phyloP scores from a whole-genome alignment of 2,888 invertebrate genomes.

The Anthrax anthrax region DNA sequence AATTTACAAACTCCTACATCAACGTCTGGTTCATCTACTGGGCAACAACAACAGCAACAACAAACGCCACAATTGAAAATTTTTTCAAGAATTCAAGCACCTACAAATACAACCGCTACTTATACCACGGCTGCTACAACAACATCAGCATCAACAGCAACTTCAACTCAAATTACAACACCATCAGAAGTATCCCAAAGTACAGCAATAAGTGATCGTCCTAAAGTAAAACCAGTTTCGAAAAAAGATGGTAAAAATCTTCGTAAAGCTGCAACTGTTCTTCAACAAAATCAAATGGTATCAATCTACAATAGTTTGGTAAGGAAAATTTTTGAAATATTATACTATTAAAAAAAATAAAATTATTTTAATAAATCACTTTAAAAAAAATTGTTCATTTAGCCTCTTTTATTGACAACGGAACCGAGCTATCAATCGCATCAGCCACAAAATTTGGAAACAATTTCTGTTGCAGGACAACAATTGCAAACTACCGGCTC shows the following conservation, averaged over 20 bases:
- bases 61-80: background rate
- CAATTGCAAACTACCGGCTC: background rate
- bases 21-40: background rate
- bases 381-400: conserved; percentile 2
- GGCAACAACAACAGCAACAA: conserved; percentile 2
- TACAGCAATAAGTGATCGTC: conserved; percentile 69
- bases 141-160: conserved; percentile 4
- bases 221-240: conserved; percentile 65
- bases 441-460: conserved; percentile 12
- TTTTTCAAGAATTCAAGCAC: background rate
- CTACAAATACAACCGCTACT: conserved; percentile 11
- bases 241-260: conserved; percentile 66
- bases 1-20: conserved; percentile 6
- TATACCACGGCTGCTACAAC: conserved; percentile 7
- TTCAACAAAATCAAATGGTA: conserved; percentile 34
- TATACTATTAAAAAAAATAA: background rate
- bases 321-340: conserved; percentile 22
- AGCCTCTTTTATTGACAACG: conserved; percentile 18
- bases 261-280: conserved; percentile 42
- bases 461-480: conserved; percentile 1
- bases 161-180: conserved; percentile 26
- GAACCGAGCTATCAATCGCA: conserved; percentile 15
- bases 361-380: conserved; percentile 1
- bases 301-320: conserved; percentile 34
- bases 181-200: conserved; percentile 40